phyloP scores from a whole-genome alignment of 2,113 vertebrate species.

The Myrmecophaga tridactyla region DNA sequence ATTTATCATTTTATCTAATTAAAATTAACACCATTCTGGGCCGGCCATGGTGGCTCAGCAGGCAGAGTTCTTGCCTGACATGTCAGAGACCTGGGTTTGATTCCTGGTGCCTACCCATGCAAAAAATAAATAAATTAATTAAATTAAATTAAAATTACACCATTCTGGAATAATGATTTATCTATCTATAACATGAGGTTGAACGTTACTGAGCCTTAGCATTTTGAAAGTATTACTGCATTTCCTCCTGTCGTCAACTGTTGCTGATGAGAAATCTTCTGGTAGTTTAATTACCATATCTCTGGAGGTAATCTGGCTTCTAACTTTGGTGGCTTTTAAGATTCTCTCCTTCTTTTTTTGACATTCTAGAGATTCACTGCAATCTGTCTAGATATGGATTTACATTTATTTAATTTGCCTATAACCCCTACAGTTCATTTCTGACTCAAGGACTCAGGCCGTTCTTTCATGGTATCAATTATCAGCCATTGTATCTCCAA shows the following conservation, averaged over 20 bases:
- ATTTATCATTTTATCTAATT: constrained; percentile 34
- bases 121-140: too few relatives aligned
- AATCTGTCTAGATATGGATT: not conserved
- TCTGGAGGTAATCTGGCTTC: not conserved
- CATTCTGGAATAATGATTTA: not conserved
- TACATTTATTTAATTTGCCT: constrained; percentile 12
- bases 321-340: constrained; percentile 13
- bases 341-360: constrained; percentile 40
- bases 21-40: constrained; percentile 6
- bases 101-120: too few relatives aligned
- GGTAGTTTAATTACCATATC: not conserved
- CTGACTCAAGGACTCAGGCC: not conserved
- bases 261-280: constrained; percentile 1
- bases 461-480: constrained; percentile 25
- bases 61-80: too few relatives aligned
- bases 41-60: too few relatives aligned
- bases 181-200: not conserved
- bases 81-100: too few relatives aligned
- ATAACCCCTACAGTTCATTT: constrained; percentile 17
- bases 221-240: not conserved
- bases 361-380: constrained; percentile 26
- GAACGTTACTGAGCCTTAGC: not conserved
- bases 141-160: constrained; percentile 37
- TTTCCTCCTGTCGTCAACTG: not conserved
- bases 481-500: constrained; percentile 10